phyloP scores from a whole-genome alignment of 2,113 vertebrate genomes.

The Alaudala cheleensis region DNA sequence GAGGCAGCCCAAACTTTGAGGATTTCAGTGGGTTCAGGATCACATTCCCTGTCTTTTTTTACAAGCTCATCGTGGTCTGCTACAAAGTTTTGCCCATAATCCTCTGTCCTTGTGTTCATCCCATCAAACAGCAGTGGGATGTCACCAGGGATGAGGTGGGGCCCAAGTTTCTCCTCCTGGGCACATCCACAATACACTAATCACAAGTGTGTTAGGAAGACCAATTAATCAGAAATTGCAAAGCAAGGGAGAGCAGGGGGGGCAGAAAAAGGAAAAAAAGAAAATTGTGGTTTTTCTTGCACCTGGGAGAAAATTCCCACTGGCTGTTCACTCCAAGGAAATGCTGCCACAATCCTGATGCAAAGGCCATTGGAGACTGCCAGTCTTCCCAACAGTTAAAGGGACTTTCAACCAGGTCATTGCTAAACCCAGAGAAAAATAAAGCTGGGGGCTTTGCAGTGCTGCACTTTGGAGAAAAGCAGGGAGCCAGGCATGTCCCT shows the following conservation, averaged over 20 bases:
- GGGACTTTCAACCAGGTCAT: background rate
- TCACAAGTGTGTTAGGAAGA: background rate
- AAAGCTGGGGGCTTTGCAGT: background rate
- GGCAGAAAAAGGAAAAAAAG: too few relatives aligned
- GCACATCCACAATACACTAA: background rate
- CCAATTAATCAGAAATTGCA: background rate
- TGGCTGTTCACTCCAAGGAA: background rate
- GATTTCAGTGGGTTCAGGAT: background rate
- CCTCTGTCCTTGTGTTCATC: rapidly evolving
- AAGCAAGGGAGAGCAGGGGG: rapidly evolving
- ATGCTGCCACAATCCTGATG: background rate
- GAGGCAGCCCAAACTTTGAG: background rate
- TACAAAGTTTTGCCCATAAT: background rate
- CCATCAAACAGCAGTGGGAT: background rate
- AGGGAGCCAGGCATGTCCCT: rapidly evolving
- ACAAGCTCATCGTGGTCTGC: rapidly evolving
- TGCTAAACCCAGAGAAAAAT: background rate
- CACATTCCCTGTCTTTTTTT: background rate
- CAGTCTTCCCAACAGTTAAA: background rate
- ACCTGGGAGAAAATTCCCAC: background rate
- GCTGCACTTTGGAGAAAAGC: background rate
- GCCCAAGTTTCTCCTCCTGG: background rate
- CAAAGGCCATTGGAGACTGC: background rate
- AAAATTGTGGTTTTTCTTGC: background rate
- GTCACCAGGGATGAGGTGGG: rapidly evolving